Evolutionary conservation across 2,797 vertebrate genomes (phyloP), one percentile per base, ranked within the genome.

Genomic region (Moxostoma hubbsi): DNA sequence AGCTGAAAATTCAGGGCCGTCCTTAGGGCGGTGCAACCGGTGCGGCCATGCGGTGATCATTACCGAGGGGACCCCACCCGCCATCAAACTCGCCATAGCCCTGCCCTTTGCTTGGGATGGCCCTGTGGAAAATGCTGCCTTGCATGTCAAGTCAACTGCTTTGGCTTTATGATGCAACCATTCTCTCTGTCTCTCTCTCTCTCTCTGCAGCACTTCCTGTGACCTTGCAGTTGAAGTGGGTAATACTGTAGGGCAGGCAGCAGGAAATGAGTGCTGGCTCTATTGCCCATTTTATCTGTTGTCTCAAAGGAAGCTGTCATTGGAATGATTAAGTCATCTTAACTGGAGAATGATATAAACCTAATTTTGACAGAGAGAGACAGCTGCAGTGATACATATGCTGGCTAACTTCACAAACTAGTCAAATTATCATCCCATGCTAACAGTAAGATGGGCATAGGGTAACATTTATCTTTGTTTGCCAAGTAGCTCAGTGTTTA

Each of bases 151-250:
- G 36, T 36, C 36, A 36, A 36, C 36, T 36, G 36, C 36, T 4
- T 36, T 36, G 36, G 36, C 36, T 36, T 36, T 36, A 36, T 4
- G 36, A 36, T 36, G 36, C 36, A 36, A 4, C 36, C 36, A 36
- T 36, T 9, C 9, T 10, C 45, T 47, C 55, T 75, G 49, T 45
- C 49, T 64, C 59, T 36, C 50, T 47, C 8, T 57, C 10, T 50
- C 18, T 59, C 61, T 77, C 67, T 63, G 70, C 68, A 59, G 58
- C 74, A 47, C 62, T 73, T 66, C 5, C 68, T 73, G 18, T 81
- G 80, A 86, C 85, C 81, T 85, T 86, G 85, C 83, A 85, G 80
- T 70, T 75, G 78, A 73, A 81, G 63, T 64, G 66, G 73, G 73
- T 62, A 73, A 78, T 81, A 73, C 73, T 50, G 75, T 80, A 75